These are phyloP conservation scores for Scyliorhinus canicula DNA, from an alignment of 2,797 vertebrate genomes.

Conservation along the genomic window DNA sequence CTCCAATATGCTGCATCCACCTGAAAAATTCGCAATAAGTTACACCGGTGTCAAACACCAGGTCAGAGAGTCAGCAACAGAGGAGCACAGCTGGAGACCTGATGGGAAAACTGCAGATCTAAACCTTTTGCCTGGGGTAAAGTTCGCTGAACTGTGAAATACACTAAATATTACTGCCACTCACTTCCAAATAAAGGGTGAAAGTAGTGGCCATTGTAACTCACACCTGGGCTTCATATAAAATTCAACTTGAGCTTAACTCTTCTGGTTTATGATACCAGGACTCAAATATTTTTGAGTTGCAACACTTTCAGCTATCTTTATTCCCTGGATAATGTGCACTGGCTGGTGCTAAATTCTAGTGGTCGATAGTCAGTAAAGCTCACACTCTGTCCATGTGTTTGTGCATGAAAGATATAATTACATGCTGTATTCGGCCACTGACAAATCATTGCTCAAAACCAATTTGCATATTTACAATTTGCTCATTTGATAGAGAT, in stretches of 20 bases:
- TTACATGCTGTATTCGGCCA: not conserved
- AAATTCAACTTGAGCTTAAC: not conserved
- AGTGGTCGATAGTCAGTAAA: not conserved
- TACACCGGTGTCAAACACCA: not conserved
- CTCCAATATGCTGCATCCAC: not conserved
- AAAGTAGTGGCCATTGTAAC: not conserved
- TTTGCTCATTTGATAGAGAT: not conserved
- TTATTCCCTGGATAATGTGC: not conserved
- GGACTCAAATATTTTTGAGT: not conserved
- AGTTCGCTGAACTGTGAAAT: not conserved
- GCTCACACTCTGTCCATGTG: not conserved
- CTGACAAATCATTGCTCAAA: slow-evolving; percentile 3
- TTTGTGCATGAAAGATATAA: not conserved
- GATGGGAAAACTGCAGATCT: not conserved
- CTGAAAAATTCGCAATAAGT: not conserved
- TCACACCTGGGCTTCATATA: not conserved
- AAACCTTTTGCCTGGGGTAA: not conserved
- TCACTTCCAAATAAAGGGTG: not conserved
- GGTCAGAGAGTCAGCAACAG: not conserved
- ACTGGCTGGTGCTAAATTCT: not conserved
- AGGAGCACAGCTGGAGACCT: not conserved
- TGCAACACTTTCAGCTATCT: not conserved
- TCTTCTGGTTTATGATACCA: not conserved
- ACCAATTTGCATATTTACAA: not conserved
- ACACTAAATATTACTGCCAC: not conserved